Evolutionary conservation across 2,113 vertebrate genomes (phyloP).

Genomic region (Scatophagus argus): DNA sequence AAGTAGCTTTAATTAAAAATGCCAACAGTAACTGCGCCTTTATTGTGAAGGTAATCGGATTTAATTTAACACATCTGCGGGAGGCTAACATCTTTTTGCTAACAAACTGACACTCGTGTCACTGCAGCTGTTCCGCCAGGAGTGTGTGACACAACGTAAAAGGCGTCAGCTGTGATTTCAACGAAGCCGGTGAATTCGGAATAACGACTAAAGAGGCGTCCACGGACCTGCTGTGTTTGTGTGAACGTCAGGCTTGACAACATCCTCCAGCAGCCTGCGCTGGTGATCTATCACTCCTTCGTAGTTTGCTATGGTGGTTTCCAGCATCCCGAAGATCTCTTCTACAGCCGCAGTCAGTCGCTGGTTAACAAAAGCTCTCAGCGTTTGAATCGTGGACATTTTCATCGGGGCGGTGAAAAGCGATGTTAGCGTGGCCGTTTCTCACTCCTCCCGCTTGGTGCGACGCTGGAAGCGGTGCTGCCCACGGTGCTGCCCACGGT

Average conservation of each 20-base stretch:
- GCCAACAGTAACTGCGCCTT: no score
- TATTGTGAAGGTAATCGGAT: no score
- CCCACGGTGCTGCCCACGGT: no score
- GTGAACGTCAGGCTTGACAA: not conserved
- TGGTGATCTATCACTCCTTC: constrained; percentile 7
- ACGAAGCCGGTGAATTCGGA: no score
- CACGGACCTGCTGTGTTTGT: not conserved
- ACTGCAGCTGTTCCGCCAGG: no score
- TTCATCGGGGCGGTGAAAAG: not conserved
- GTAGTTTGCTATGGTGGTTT: constrained; percentile 3
- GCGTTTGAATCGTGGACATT: constrained; percentile 7
- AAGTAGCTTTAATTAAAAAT: no score
- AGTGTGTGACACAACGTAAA: no score
- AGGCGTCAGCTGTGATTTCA: no score
- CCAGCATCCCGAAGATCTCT: constrained; percentile 8
- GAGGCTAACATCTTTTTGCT: no score
- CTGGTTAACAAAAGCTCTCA: not conserved
- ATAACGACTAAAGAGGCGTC: no score
- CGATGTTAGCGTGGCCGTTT: not conserved
- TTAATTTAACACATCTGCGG: no score
- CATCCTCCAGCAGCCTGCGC: constrained; percentile 1
- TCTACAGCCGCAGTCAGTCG: not conserved
- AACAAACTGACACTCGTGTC: no score
- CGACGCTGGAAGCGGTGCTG: not conserved
- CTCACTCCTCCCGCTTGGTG: not conserved